A percentile compares a stretch with the other conserved stretches of the same genome.
phyloP scores from a whole-genome alignment of 1,140 invertebrate species.

The Lethrus apterus region DNA sequence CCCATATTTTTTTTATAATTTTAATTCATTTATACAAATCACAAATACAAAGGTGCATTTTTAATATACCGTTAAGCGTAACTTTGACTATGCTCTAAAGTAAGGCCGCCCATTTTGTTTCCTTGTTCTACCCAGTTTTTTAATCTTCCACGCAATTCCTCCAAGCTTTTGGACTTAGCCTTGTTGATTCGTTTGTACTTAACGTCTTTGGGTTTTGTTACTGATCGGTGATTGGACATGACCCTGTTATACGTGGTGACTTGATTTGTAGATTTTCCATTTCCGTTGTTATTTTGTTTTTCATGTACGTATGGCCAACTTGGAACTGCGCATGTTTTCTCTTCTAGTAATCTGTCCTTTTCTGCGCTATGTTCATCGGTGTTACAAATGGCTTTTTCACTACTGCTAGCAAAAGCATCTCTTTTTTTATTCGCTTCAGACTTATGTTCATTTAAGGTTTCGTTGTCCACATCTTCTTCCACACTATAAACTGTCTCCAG shows the following conservation, averaged over 20 bases:
- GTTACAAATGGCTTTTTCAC: slow-evolving; percentile 43
- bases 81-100: slow-evolving; percentile 38
- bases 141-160: slow-evolving; percentile 71
- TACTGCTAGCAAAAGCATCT: slow-evolving; percentile 40
- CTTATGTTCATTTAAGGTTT: slow-evolving; percentile 49
- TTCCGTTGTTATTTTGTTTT: slow-evolving; percentile 35
- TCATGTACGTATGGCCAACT: slow-evolving; percentile 39
- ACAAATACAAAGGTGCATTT: slow-evolving; percentile 6
- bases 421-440: slow-evolving; percentile 42
- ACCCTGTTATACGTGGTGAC: slow-evolving; percentile 77
- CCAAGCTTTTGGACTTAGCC: slow-evolving; percentile 80
- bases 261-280: slow-evolving; percentile 41
- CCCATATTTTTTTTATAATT: not conserved
- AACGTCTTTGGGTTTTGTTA: slow-evolving; percentile 83
- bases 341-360: slow-evolving; percentile 39
- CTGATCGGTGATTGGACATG: slow-evolving; percentile 82
- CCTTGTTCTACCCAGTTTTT: slow-evolving; percentile 79
- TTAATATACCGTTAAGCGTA: slow-evolving; percentile 30
- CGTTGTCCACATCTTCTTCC: slow-evolving; percentile 67
- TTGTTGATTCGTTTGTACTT: slow-evolving; percentile 87
- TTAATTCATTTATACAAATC: slow-evolving; percentile 1
- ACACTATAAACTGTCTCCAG: slow-evolving; percentile 81
- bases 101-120: slow-evolving; percentile 46
- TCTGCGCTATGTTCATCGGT: slow-evolving; percentile 44
- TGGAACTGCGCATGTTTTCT: slow-evolving; percentile 39